These are phyloP conservation scores for Synergus umbraculus DNA, from an alignment of 2,888 invertebrate species.

Conservation along the genomic window DNA sequence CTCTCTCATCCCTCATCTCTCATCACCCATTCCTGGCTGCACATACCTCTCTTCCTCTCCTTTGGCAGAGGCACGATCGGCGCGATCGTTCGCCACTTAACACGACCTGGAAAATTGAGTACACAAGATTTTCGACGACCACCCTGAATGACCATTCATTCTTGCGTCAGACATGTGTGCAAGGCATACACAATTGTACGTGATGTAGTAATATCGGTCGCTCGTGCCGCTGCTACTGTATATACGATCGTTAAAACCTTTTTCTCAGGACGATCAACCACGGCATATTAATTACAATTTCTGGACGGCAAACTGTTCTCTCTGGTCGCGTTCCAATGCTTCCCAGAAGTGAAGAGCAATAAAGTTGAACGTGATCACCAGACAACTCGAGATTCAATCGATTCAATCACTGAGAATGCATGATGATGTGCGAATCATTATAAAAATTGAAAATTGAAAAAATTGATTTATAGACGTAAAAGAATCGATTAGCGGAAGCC, in stretches of 20 bases:
- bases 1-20: neutral
- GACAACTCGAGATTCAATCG: neutral
- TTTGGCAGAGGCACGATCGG: neutral
- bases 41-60: neutral
- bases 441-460: too few relatives aligned
- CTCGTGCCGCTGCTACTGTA: neutral
- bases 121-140: conserved; percentile 47
- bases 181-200: conserved; percentile 16
- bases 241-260: conserved; percentile 48
- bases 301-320: conserved; percentile 45
- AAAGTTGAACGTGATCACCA: conserved; percentile 48
- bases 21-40: conserved; percentile 1
- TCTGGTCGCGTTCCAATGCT: conserved; percentile 42
- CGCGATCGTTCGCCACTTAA: conserved; percentile 11
- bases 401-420: neutral
- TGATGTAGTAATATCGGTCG: neutral
- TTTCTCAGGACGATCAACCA: conserved; percentile 49
- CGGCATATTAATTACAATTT: conserved; percentile 65
- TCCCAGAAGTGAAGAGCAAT: conserved; percentile 49
- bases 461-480: too few relatives aligned
- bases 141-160: conserved; percentile 48
- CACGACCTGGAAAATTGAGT: conserved; percentile 51
- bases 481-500: too few relatives aligned
- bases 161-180: conserved; percentile 4
- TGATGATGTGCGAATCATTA: neutral